Base-by-base conservation (phyloP, 2,888 invertebrate genomes). In the Mylabris sibirica region DNA sequence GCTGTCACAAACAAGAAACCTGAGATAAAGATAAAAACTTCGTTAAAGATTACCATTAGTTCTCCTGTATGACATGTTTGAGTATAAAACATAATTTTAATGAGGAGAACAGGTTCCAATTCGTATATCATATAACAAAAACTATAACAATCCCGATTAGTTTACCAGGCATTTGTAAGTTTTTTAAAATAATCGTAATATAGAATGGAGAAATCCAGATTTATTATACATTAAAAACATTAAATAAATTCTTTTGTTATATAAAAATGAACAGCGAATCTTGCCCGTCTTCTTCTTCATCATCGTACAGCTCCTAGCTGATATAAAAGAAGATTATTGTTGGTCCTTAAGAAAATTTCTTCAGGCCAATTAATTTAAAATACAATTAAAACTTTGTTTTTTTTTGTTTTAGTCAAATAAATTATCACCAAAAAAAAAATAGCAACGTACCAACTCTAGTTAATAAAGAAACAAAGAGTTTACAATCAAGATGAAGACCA, bases 221-320 rank as follows among this genome's bases (percentile, higher is more conserved):
- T 53, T 70, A 70, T 67, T 70, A 66, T 70, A 67, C 60, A 59
- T 49, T 57, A 70, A 70, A 67, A 64, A 67, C 70, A 67, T 70
- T 69, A 69, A 64, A 66, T 61, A 69, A 69, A 66, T 70, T 70
- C 67, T 70, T 65, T 67, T 70, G 70, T 70, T 66, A 65, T 67
- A 44, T 49, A 49, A 64, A 69, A 67, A 67, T 64, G 69, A 66
- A 59, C 57, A 61, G 67, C 60, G 67, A 67, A 64, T 64, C 66
- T 69, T 69, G 63, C 59, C 61, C 30, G 3, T 30, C 30, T 30
- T 30, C 30, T 30, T 30, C 8, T 30, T 30, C n/a, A n/a, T n/a
- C n/a, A 30, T 1, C 5, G 44, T 44, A 8, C n/a, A 44, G 49
- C 57, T 14, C 11, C 57, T 3, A 14, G 14, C 26, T 4, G 24